phyloP scores from a whole-genome alignment of 1,140 invertebrate species.

The Euborellia annulipes region DNA sequence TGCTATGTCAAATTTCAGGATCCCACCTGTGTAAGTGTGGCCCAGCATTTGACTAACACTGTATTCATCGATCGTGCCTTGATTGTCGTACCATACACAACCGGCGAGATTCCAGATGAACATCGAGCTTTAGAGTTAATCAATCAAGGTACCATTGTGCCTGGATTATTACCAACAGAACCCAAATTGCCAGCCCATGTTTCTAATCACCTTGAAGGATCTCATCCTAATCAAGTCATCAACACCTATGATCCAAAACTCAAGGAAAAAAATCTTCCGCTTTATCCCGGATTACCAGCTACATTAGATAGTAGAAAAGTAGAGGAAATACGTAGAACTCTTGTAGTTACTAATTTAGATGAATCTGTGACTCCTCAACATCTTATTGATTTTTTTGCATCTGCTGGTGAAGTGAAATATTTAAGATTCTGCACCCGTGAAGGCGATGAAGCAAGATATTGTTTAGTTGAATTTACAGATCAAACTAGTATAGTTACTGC shows the following conservation, averaged over 20 bases:
- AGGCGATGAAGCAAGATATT: constrained; percentile 53
- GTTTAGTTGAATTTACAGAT: constrained; percentile 87
- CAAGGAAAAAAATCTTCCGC: constrained; percentile 63
- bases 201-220: constrained; percentile 71
- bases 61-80: constrained; percentile 96
- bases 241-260: constrained; percentile 83
- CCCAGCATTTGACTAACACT: constrained; percentile 95
- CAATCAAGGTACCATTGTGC: constrained; percentile 68
- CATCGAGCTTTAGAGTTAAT: constrained; percentile 80
- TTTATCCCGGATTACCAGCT: constrained; percentile 84
- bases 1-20: constrained; percentile 96
- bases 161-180: constrained; percentile 61
- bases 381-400: constrained; percentile 69
- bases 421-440: constrained; percentile 78
- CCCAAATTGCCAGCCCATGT: constrained; percentile 78
- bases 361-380: constrained; percentile 52
- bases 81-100: constrained; percentile 79
- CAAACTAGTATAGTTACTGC: constrained; percentile 77
- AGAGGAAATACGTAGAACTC: constrained; percentile 88
- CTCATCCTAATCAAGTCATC: constrained; percentile 66
- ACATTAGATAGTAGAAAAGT: constrained; percentile 79
- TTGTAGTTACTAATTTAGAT: constrained; percentile 65
- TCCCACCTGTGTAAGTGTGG: constrained; percentile 65
- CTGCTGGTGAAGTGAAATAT: constrained; percentile 90
- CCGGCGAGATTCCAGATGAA: constrained; percentile 88